phyloP scores from a whole-genome alignment of 1,140 invertebrate genomes.

The Coelopa frigida region DNA sequence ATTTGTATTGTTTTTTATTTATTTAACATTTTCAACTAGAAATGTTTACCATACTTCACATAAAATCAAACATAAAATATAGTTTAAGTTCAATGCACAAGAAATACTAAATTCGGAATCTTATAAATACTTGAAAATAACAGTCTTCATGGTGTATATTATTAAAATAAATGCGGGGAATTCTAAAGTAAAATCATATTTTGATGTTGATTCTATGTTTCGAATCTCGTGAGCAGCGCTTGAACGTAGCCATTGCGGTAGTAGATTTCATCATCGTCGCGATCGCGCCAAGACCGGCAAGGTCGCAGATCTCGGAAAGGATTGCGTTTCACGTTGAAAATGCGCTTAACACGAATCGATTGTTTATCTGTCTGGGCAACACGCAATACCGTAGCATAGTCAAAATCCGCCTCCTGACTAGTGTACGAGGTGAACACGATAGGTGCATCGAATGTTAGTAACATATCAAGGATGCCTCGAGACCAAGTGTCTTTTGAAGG shows the following conservation, averaged over 20 bases:
- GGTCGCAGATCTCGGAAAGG: slow-evolving; percentile 13
- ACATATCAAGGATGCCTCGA: slow-evolving; percentile 4
- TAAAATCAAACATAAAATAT: too few relatives aligned
- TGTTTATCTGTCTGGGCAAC: background rate
- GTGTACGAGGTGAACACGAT: slow-evolving; percentile 14
- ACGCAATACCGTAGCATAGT: slow-evolving; percentile 1
- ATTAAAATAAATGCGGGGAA: too few relatives aligned
- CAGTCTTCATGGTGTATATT: too few relatives aligned
- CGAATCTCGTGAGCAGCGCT: background rate
- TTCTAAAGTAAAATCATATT: too few relatives aligned
- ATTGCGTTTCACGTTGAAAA: slow-evolving; percentile 5
- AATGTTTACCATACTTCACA: too few relatives aligned
- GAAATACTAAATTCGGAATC: background rate
- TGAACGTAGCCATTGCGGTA: slow-evolving; percentile 14
- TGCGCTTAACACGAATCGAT: background rate
- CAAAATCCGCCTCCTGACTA: slow-evolving; percentile 7
- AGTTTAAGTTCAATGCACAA: too few relatives aligned
- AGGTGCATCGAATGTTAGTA: slow-evolving; percentile 6
- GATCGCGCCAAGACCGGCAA: slow-evolving; percentile 4
- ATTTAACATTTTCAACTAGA: too few relatives aligned
- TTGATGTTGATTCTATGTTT: background rate
- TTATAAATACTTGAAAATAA: slow-evolving; percentile 4
- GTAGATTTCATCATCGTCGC: slow-evolving; percentile 7
- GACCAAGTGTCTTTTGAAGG: slow-evolving; percentile 4
- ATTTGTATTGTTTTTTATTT: slow-evolving; percentile 1